Percentiles rank a stretch among this genome's conserved stretches.
Conservation (phyloP, 2,888 invertebrate species). For the Sepioteuthis lessoniana region DNA sequence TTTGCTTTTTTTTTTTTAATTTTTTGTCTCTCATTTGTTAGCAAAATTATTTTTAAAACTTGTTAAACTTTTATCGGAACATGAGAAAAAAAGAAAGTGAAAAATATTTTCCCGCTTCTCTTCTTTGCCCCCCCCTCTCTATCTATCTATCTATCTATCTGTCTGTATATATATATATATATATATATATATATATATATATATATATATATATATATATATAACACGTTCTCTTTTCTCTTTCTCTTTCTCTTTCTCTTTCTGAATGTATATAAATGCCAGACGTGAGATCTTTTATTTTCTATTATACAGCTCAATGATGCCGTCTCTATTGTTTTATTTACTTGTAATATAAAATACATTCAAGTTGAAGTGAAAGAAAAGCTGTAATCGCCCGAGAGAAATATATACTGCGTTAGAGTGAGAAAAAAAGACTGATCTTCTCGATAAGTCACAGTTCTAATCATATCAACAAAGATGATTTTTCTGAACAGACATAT, state of each 20-base stretch:
- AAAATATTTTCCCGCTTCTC: no score
- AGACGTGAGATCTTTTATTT: not conserved
- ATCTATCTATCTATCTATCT: no score
- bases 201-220: not conserved
- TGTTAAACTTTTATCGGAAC: no score
- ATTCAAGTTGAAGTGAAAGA: not conserved
- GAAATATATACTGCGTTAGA: not conserved
- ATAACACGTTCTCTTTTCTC: no score
- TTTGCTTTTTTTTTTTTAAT: no score
- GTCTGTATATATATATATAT: not conserved
- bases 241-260: constrained; percentile 37
- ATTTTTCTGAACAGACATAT: not conserved
- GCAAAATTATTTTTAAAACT: no score
- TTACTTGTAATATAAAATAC: not conserved
- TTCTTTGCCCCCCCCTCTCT: no score
- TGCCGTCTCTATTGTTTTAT: not conserved
- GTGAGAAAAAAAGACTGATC: not conserved
- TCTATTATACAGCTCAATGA: not conserved
- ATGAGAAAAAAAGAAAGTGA: no score
- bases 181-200: not conserved
- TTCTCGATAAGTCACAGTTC: not conserved
- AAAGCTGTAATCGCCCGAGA: not conserved
- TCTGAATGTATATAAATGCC: not conserved
- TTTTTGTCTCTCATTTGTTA: no score
- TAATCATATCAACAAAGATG: constrained; percentile 23